Percentiles rank a stretch among this genome's conserved stretches.
phyloP scores from a whole-genome alignment of 2,797 vertebrate genomes.

The Parauchenoglanis punctatus region DNA sequence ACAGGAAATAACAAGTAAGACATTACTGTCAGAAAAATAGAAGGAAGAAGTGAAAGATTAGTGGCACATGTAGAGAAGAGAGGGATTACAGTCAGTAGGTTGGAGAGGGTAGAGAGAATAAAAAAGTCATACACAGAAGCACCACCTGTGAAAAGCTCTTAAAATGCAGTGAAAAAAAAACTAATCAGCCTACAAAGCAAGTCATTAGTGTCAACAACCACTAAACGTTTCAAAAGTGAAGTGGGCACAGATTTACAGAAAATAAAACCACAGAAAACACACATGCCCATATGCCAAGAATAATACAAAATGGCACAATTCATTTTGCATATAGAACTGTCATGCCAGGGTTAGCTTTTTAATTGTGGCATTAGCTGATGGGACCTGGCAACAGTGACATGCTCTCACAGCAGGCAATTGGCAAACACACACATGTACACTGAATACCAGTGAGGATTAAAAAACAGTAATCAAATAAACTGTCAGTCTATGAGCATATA shows the following conservation, averaged over 20 bases:
- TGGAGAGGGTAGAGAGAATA: slow-evolving; percentile 1
- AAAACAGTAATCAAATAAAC: slow-evolving; percentile 72
- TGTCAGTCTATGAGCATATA: slow-evolving; percentile 37
- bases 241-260: slow-evolving; percentile 26
- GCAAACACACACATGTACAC: slow-evolving; percentile 66
- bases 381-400: slow-evolving; percentile 70
- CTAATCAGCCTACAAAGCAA: slow-evolving; percentile 34
- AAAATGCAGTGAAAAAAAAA: neutral
- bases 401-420: slow-evolving; percentile 56
- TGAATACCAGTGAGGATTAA: slow-evolving; percentile 74
- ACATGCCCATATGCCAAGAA: slow-evolving; percentile 53
- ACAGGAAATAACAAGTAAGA: neutral
- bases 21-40: slow-evolving; percentile 18
- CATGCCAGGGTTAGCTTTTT: slow-evolving; percentile 64
- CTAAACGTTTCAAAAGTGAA: slow-evolving; percentile 18
- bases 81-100: slow-evolving; percentile 17
- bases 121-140: neutral
- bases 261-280: slow-evolving; percentile 39
- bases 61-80: neutral
- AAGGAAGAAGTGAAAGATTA: slow-evolving; percentile 25
- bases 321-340: slow-evolving; percentile 52
- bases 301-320: slow-evolving; percentile 47
- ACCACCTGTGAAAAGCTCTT: slow-evolving; percentile 27
- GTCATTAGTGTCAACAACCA: slow-evolving; percentile 39
- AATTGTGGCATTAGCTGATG: slow-evolving; percentile 73